Evolutionary conservation across 2,797 vertebrate genomes (phyloP), one percentile per base, ranked within the genome.

Genomic region (Falco peregrinus): DNA sequence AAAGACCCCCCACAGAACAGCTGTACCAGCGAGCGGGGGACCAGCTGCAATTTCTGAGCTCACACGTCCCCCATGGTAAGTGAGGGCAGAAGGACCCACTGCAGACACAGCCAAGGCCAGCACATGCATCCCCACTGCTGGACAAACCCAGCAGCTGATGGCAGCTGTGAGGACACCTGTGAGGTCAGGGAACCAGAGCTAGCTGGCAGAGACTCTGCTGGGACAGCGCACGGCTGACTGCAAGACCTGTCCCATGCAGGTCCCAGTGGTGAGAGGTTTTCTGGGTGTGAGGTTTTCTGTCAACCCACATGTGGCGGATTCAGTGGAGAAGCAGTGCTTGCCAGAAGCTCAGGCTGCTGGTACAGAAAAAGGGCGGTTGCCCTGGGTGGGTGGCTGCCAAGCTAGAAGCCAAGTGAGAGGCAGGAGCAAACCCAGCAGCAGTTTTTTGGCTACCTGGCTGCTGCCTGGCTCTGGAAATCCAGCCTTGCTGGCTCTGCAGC

Each of bases 21-120:
- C 59, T 33, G 13, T 37, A 80, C 13, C 21, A 67, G n/a, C 0
- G 0, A 73, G 12, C 0, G 0, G 12, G 18, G 22, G 16, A 69
- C 47, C 19, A 11, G 18, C 1, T 39, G 12, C 20, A 31, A 16
- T 39, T 75, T 86, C 54, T 5, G 7, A 81, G 15, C 41, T 79
- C 43, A 5, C 2, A 8, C 20, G n/a, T 51, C 7, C 7, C 26
- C 22, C 3, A 15, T 31, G 25, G 21, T 8, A 64, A 15, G 8
- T 13, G 63, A 51, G 12, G 28, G 14, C 35, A 73, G 76, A 50
- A 50, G 29, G 69, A 51, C 5, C 22, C 45, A 51, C 17, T 0
- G 3, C 25, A 47, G 65, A 47, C 1, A 4, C 26, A 45, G 48
- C 45, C 75, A 47, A 56, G 56, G 31, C 53, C 48, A 61, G 16